phyloP scores from a whole-genome alignment of 2,797 vertebrate species.

The Eleutherodactylus coqui region DNA sequence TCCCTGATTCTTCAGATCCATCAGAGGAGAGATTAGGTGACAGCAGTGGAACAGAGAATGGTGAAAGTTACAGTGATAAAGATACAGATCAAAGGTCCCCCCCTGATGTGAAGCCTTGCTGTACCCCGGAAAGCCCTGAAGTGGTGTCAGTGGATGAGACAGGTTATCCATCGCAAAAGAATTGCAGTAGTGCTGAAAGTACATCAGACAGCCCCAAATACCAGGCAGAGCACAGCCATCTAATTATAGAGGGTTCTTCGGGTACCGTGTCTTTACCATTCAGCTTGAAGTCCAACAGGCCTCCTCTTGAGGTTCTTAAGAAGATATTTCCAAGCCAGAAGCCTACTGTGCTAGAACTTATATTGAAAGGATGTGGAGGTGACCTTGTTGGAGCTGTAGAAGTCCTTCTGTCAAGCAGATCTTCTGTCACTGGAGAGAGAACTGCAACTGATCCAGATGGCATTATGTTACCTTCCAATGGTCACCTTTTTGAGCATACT shows the following conservation, averaged over 20 bases:
- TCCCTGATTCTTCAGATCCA: conserved; percentile 78
- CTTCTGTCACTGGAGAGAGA: conserved; percentile 75
- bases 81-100: conserved; percentile 88
- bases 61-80: conserved; percentile 88
- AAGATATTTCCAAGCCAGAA: conserved; percentile 97
- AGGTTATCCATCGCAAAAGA: conserved; percentile 79
- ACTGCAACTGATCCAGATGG: conserved; percentile 78
- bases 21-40: conserved; percentile 85
- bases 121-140: conserved; percentile 86
- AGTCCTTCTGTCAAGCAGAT: conserved; percentile 92
- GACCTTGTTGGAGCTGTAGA: conserved; percentile 96
- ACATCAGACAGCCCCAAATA: conserved; percentile 82
- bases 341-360: conserved; percentile 91
- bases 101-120: conserved; percentile 89
- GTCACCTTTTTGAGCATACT: conserved; percentile 90
- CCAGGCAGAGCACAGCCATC: conserved; percentile 82
- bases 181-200: conserved; percentile 74
- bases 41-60: conserved; percentile 79
- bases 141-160: conserved; percentile 84
- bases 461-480: conserved; percentile 84
- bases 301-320: conserved; percentile 92
- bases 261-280: conserved; percentile 91
- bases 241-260: conserved; percentile 88
- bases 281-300: conserved; percentile 89
- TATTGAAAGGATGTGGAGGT: conserved; percentile 92